Evolutionary conservation across 2,888 invertebrate genomes (phyloP).

Genomic region (Shargacucullia verbasci): DNA sequence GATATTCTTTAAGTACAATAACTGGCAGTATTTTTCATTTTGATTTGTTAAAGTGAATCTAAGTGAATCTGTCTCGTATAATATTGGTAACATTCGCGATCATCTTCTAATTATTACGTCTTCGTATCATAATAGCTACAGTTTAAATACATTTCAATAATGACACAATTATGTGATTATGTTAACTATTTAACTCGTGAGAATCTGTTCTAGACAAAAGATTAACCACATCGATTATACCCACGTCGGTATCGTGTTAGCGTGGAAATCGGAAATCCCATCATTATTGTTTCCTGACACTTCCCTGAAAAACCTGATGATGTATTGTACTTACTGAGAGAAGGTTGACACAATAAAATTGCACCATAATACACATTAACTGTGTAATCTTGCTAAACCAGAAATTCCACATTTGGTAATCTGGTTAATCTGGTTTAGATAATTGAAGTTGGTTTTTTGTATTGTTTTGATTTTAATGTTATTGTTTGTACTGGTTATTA

Average conservation of each 20-base stretch:
- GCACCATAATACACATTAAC: conserved; percentile 71
- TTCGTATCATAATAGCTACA: conserved; percentile 26
- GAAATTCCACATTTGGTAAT: conserved; percentile 76
- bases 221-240: conserved; percentile 63
- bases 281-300: conserved; percentile 78
- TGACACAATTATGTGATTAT: conserved; percentile 69
- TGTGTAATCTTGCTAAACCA: conserved; percentile 78
- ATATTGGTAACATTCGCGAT: conserved; percentile 1
- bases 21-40: too few relatives aligned
- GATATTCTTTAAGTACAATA: neutral
- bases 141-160: conserved; percentile 46
- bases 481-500: conserved; percentile 49
- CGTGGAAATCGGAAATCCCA: conserved; percentile 86
- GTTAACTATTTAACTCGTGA: conserved; percentile 71
- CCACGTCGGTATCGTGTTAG: conserved; percentile 58
- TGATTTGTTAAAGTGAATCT: too few relatives aligned
- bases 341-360: conserved; percentile 74
- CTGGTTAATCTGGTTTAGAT: conserved; percentile 78
- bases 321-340: conserved; percentile 60
- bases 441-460: conserved; percentile 66
- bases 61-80: too few relatives aligned
- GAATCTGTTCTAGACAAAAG: conserved; percentile 76
- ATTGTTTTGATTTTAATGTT: conserved; percentile 68
- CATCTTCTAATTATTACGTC: conserved; percentile 16
- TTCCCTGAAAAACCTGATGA: conserved; percentile 74